Evolutionary conservation across 2,113 vertebrate genomes (phyloP).

Genomic region (Thymallus thymallus): DNA sequence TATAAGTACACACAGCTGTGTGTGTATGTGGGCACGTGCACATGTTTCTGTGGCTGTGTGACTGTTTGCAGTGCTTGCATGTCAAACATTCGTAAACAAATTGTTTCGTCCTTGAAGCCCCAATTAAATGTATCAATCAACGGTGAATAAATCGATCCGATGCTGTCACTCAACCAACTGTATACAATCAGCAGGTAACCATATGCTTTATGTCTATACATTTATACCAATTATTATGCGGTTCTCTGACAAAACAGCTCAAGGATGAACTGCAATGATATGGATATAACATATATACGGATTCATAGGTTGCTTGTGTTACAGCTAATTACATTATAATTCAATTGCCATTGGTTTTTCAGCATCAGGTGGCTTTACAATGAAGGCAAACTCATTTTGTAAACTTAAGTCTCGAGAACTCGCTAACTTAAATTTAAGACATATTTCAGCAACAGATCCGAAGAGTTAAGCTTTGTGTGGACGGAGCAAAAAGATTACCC

Average conservation of each 20-base stretch:
- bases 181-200: neutral
- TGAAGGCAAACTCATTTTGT: too few species aligned
- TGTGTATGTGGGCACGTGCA: neutral
- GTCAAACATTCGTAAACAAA: neutral
- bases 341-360: too few species aligned
- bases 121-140: slow-evolving; percentile 22
- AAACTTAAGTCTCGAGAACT: too few species aligned
- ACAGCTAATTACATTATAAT: too few species aligned
- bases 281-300: neutral
- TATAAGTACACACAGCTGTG: too few species aligned
- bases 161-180: slow-evolving; percentile 6
- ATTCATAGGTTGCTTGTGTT: neutral
- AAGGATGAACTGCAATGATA: neutral
- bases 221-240: neutral
- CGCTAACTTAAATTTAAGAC: neutral
- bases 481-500: slow-evolving; percentile 3
- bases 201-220: neutral
- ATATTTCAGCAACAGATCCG: neutral
- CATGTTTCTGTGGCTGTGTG: neutral
- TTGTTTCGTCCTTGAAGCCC: neutral
- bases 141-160: neutral
- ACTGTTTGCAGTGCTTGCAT: neutral
- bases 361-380: too few species aligned
- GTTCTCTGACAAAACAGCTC: neutral
- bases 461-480: slow-evolving; percentile 13